Base-by-base conservation (phyloP, 2,113 vertebrate species). In the Ornithorhynchus anatinus region DNA sequence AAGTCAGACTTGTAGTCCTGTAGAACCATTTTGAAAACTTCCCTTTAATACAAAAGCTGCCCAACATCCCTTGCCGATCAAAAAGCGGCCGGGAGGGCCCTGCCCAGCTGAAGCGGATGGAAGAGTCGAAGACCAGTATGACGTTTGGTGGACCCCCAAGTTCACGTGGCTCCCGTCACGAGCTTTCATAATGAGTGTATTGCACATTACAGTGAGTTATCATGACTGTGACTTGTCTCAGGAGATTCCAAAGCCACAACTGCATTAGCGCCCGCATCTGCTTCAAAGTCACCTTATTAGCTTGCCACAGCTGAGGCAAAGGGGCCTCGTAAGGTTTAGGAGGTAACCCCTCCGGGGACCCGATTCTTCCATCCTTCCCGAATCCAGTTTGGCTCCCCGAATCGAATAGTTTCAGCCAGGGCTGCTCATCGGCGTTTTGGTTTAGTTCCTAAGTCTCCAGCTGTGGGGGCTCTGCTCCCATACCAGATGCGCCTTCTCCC, bases 211-310 rank as follows among this genome's bases (percentile, higher is more conserved):
- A 87, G 37, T 91, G 92, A 91, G 89, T 89, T 92, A 92, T 91
- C 91, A 87, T 91, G 90, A 84, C 92, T 93, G 89, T 92, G 92
- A 91, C 92, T 91, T 91, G 91, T 90, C 92, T 90, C 86, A 22
- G 86, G 92, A 92, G 90, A 91, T 91, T 89, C 90, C 91, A 89
- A n/a, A 89, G 91, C 93, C 92, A 93, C 93, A 92, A 91, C 93
- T 93, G 93, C 92, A 94, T 92, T 93, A 93, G 93, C 92, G 90
- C 89, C 89, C 91, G 90, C 92, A 92, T 94, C 92, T 94, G 93
- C 93, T 94, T 89, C 93, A 75, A 86, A 90, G 92, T 92, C 93
- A 92, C 93, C 92, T 94, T 93, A 93, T 94, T 94, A 94, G 93
- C 90, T 93, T 83, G 75, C 85, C 86, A 77, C 93, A 94, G 93